Evolutionary conservation across 1,140 invertebrate species (phyloP), one percentile per base, ranked within the genome.

Genomic region (Bombus soroeensis): DNA sequence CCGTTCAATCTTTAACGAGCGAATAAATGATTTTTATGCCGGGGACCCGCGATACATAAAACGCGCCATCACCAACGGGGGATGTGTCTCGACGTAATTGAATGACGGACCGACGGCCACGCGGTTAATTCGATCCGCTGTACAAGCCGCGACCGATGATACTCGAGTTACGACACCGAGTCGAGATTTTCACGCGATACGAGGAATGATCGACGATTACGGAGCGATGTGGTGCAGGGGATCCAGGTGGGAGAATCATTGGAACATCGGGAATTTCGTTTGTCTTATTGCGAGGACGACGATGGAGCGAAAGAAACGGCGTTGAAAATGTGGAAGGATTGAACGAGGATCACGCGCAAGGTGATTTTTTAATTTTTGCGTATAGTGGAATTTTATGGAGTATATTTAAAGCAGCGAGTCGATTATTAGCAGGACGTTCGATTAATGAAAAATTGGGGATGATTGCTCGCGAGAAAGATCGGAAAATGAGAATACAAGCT

Each of bases 11-110:
- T 68, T 85, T 81, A 81, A 85, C 77, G 83, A 85, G 82, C 53
- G 75, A 66, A 68, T 79, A 84, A 84, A 84, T 84, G 82, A 84
- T 84, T 84, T 84, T 84, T 84, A 79, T 79, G 39, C 4, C 15
- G 43, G 13, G 22, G 59, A 18, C 64, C 39, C 70, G 64, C 43
- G 81, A 77, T 22, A 43, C 71, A 70, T 77, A 57, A 76, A 70
- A 76, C 81, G 81, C 18, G n/a, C 15, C 39, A 34, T 28, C 43
- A 2, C 25, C 18, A 37, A 41, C 53, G 28, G 15, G 41, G 43
- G 32, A n/a, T 32, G 71, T 13, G 81, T 28, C 59, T 34, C 72
- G n/a, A 15, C 34, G 64, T 83, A 83, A 84, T 72, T 39, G 83
- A 80, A 85, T 22, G 83, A 85, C 68, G 76, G 41, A 72, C 83